Evolutionary conservation across 2,113 vertebrate genomes (phyloP).

Genomic region (Oncorhynchus keta): DNA sequence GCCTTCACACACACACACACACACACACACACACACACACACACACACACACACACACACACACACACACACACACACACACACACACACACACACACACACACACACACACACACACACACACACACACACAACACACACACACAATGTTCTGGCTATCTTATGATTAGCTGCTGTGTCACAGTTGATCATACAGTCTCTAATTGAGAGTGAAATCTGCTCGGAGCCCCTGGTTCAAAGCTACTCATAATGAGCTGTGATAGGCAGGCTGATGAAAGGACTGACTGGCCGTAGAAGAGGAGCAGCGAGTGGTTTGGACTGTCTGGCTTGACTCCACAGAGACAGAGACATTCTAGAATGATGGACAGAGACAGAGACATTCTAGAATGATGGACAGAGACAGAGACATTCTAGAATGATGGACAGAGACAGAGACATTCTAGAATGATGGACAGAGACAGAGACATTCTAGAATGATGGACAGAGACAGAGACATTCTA

Average conservation of each 20-base stretch:
- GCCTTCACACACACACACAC: slow-evolving; percentile 8
- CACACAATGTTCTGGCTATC: slow-evolving; percentile 15
- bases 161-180: slow-evolving; percentile 61
- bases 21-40: slow-evolving; percentile 14
- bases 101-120: background rate
- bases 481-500: background rate
- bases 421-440: background rate
- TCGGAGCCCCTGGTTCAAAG: slow-evolving; percentile 73
- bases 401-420: background rate
- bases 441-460: background rate
- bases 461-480: background rate
- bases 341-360: background rate
- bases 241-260: slow-evolving; percentile 74
- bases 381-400: background rate
- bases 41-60: slow-evolving; percentile 4
- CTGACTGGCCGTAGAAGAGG: slow-evolving; percentile 23
- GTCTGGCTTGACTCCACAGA: background rate
- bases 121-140: slow-evolving; percentile 1
- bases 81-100: slow-evolving; percentile 8
- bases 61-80: slow-evolving; percentile 13
- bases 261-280: slow-evolving; percentile 68
- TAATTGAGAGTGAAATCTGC: slow-evolving; percentile 74
- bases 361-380: background rate
- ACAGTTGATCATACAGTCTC: slow-evolving; percentile 67
- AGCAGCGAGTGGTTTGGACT: too few species aligned